Base-by-base conservation (phyloP, 2,113 vertebrate species). In the Clarias batrachus region DNA sequence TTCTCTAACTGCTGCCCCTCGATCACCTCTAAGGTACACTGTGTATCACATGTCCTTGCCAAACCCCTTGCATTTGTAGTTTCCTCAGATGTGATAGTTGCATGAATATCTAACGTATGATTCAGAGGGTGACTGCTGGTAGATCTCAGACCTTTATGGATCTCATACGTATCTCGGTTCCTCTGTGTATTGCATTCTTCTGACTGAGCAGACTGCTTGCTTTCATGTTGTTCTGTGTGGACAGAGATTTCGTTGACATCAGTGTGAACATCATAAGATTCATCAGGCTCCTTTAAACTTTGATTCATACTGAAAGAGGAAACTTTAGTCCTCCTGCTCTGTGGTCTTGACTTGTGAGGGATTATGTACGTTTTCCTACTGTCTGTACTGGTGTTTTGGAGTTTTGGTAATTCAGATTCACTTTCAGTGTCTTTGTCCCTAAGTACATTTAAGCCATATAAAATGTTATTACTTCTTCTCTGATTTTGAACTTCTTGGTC, bases 91-190 rank as follows among this genome's bases (percentile, higher is more conserved):
- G 13, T 68, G 37, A 37, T 59, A 81, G 76, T 23, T 0, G 37
- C 5, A 4, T 87, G 71, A 85, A 54, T 70, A 41, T 87, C 77
- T 37, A 70, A 17, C 21, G 56, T 33, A 33, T 23, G 70, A 77
- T 8, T 83, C 33, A 52, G 82, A 59, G n/a, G 2, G 11, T 12
- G 33, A 30, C 41, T 10, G 25, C 6, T 63, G 14, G 2, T 0
- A 27, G 60, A 80, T 33, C 9, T 25, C 57, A 78, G 27, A 3
- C 13, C 33, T 59, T 48, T 48, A 37, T 9, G 13, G 48, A 93
- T 41, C 5, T 93, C 85, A 91, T 91, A 93, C 0, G 91, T 93
- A 19, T 63, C 76, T 85, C 92, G 92, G 80, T 91, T 90, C 85
- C 66, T 91, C 11, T 86, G 14, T 66, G 70, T 90, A n/a, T 12